Conservation (phyloP, 2,113 vertebrate genomes). For the Percopsis transmontana region DNA sequence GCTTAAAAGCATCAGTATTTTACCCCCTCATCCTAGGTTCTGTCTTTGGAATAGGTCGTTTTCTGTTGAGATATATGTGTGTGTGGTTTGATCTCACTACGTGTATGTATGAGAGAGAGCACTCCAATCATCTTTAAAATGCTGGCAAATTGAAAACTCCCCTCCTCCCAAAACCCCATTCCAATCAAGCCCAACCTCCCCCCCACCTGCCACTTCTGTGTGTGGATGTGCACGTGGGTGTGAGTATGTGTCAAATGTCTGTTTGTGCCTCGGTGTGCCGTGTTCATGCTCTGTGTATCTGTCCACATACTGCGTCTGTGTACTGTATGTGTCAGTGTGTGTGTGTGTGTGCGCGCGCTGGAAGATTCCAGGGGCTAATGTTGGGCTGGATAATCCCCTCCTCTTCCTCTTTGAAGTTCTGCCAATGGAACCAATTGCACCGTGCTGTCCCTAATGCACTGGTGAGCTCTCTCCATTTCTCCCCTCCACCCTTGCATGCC, state of each 20-base stretch:
- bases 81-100: conserved; percentile 2
- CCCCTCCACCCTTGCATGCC: conserved; percentile 34
- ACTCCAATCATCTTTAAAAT: conserved; percentile 65
- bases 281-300: background rate
- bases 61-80: conserved; percentile 1
- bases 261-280: background rate
- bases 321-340: conserved; percentile 18
- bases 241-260: conserved; percentile 1
- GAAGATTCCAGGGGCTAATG: conserved; percentile 64
- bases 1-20: background rate
- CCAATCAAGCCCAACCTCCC: conserved; percentile 52
- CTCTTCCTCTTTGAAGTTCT: conserved; percentile 71
- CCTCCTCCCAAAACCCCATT: conserved; percentile 56
- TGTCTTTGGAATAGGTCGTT: conserved; percentile 7
- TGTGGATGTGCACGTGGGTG: conserved; percentile 31
- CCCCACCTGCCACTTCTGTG: conserved; percentile 41
- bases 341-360: conserved; percentile 33
- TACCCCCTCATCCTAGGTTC: background rate
- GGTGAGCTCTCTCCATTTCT: conserved; percentile 63
- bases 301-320: background rate
- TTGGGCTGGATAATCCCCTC: conserved; percentile 63
- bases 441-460: conserved; percentile 64
- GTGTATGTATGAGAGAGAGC: conserved; percentile 16
- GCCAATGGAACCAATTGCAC: conserved; percentile 72
- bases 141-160: conserved; percentile 67